Evolutionary conservation across 1,140 invertebrate genomes (phyloP), one percentile per base, ranked within the genome.

Genomic region (Macrocentrus cingulum): DNA sequence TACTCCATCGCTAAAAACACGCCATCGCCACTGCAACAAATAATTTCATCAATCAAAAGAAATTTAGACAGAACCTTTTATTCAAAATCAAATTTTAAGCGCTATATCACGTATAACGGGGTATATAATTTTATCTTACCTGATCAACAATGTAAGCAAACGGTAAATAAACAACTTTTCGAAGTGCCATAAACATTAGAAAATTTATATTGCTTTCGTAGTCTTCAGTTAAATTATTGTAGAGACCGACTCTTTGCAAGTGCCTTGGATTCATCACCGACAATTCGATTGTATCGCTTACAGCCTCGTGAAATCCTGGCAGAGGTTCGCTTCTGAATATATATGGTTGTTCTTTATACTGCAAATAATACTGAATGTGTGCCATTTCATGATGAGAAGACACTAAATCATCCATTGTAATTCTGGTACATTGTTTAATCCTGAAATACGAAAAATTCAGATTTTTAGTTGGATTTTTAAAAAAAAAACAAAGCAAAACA

Each of bases 371-470:
- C 66, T 92, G 87, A 3, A 92, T 83, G 73, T 92, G 89, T 0
- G 89, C 86, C 87, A 93, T 90, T 82, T 93, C 91, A 67, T 95
- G 92, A 74, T 95, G 92, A 0, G 86, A 87, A 0, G 88, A 89
- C 11, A 92, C 77, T 4, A 95, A 79, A 76, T 92, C 88, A 13
- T 91, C 85, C 84, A 89, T 88, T 1, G 85, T 90, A 0, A 94
- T 83, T 68, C 88, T 85, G 0, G 92, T 92, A 70, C 94, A 97
- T 75, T 94, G 91, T 71, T 95, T 95, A 49, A 97, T 94, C 67
- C 94, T 92, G 82, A 75, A 54, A 46, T 9, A 29, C 9, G 9
- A 5, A 29, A 29, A 29, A 29, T 29, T 29, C n/a, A n/a, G n/a
- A n/a, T n/a, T n/a, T n/a, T n/a, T n/a, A n/a, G n/a, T n/a, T n/a